phyloP scores from a whole-genome alignment of 1,140 invertebrate genomes.

The Drosophila ercepeae region DNA sequence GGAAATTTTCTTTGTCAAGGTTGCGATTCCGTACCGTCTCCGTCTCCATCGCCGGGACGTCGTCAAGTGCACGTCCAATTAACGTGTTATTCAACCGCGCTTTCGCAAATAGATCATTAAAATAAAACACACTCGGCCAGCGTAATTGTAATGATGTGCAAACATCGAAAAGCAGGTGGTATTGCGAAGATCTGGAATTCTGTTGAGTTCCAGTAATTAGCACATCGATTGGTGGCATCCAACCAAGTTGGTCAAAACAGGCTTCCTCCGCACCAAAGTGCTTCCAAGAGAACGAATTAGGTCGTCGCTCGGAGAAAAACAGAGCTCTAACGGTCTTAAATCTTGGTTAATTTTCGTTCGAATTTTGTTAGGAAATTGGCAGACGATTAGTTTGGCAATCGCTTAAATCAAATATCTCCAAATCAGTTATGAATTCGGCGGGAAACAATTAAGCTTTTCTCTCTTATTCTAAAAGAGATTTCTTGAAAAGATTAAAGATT shows the following conservation, averaged over 20 bases:
- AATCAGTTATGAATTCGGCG: background rate
- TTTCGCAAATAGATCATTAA: constrained; percentile 55
- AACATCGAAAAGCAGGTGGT: constrained; percentile 56
- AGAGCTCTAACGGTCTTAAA: background rate
- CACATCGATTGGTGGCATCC: constrained; percentile 44
- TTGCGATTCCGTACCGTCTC: constrained; percentile 39
- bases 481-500: too few species aligned
- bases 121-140: constrained; percentile 37
- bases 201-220: constrained; percentile 31
- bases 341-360: background rate
- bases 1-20: constrained; percentile 74
- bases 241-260: constrained; percentile 45
- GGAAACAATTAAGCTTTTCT: too few species aligned
- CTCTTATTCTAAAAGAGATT: too few species aligned
- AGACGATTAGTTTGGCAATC: background rate
- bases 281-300: constrained; percentile 6
- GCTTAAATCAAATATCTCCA: background rate
- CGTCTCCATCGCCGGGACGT: constrained; percentile 6
- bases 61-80: constrained; percentile 54
- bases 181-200: background rate
- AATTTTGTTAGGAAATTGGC: background rate
- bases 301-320: constrained; percentile 13
- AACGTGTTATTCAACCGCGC: constrained; percentile 65
- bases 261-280: constrained; percentile 27
- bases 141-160: constrained; percentile 70